These are phyloP conservation scores for Neogobius melanostomus DNA, from an alignment of 2,113 vertebrate species.

Conservation along the genomic window DNA sequence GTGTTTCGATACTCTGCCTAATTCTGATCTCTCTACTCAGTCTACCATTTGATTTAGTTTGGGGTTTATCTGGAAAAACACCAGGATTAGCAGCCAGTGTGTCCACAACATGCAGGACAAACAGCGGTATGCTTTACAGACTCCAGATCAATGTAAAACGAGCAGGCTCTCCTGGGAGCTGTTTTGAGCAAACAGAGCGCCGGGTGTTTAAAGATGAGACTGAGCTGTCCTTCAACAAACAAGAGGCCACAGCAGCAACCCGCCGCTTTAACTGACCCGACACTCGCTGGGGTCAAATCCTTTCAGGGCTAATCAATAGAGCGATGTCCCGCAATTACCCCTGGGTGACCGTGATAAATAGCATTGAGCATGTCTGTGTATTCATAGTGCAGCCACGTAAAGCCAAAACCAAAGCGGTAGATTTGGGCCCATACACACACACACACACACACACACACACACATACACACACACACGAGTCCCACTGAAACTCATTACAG, in stretches of 20 bases:
- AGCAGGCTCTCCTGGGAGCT: conserved; percentile 23
- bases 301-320: conserved; percentile 30
- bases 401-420: not conserved
- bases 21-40: no score
- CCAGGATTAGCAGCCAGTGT: not conserved
- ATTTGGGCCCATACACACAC: not conserved
- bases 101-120: conserved; percentile 1
- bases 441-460: not conserved
- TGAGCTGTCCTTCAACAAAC: conserved; percentile 19
- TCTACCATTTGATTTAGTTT: not conserved
- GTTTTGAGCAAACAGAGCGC: conserved; percentile 25
- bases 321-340: conserved; percentile 2
- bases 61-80: not conserved
- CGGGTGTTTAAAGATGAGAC: conserved; percentile 36
- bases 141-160: conserved; percentile 38
- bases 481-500: conserved; percentile 3
- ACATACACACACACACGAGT: not conserved
- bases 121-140: conserved; percentile 4
- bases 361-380: not conserved
- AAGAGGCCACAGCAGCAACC: conserved; percentile 9
- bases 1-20: no score
- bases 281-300: conserved; percentile 18
- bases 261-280: conserved; percentile 1
- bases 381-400: not conserved
- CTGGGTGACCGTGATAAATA: conserved; percentile 9